These are phyloP conservation scores for Oligia fasciuncula DNA, from an alignment of 2,888 invertebrate genomes.

Conservation along the genomic window DNA sequence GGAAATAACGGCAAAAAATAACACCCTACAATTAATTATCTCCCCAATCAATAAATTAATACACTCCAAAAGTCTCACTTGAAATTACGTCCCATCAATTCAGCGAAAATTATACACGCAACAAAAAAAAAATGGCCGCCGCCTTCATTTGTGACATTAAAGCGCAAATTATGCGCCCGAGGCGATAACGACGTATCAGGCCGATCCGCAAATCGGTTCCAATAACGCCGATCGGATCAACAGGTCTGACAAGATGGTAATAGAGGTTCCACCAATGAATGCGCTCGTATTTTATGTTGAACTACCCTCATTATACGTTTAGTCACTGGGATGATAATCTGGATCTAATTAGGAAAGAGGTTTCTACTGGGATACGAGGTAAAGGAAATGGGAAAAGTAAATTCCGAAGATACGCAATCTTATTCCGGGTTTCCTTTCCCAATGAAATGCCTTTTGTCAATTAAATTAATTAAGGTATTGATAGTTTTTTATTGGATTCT, in stretches of 20 bases:
- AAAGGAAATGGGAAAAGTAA: conserved; percentile 16
- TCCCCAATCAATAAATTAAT: conserved; percentile 57
- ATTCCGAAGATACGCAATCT: conserved; percentile 18
- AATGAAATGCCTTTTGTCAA: not conserved
- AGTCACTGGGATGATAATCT: conserved; percentile 50
- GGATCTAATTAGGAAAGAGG: conserved; percentile 49
- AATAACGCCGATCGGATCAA: conserved; percentile 72
- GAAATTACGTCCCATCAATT: conserved; percentile 61
- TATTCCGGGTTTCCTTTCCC: not conserved
- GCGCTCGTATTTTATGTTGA: conserved; percentile 61
- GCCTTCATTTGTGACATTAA: conserved; percentile 75
- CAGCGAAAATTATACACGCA: conserved; percentile 51
- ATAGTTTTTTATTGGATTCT: not conserved
- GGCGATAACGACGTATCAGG: conserved; percentile 79
- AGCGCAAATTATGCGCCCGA: conserved; percentile 76
- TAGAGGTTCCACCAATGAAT: conserved; percentile 58
- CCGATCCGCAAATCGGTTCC: conserved; percentile 76
- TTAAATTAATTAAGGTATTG: conserved; percentile 23
- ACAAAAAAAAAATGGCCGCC: conserved; percentile 55
- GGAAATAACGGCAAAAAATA: conserved; percentile 26
- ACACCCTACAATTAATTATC: conserved; percentile 51
- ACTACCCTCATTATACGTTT: conserved; percentile 51
- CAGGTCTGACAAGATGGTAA: conserved; percentile 68
- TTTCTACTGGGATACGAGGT: conserved; percentile 4
- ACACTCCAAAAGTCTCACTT: conserved; percentile 49